Percentiles rank a stretch among this genome's conserved stretches.
Evolutionary conservation across 2,797 vertebrate genomes (phyloP).

Genomic region (Artibeus lituratus): DNA sequence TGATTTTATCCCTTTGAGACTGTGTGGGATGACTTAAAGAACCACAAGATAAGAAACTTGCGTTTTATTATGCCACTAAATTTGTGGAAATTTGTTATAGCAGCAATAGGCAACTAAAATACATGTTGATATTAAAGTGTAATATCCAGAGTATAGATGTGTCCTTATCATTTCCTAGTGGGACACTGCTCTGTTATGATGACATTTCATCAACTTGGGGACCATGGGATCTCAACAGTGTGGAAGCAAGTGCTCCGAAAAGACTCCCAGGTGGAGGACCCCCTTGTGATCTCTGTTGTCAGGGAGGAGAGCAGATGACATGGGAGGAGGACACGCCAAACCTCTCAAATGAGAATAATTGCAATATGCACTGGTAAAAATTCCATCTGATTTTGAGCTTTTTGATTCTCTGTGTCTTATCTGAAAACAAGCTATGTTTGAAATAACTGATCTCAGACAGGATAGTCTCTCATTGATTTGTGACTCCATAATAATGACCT

Average conservation of each 20-base stretch:
- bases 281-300: background rate
- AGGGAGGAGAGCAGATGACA: constrained; percentile 12
- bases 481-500: constrained; percentile 63
- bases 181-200: background rate
- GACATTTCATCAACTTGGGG: background rate
- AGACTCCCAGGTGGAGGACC: background rate
- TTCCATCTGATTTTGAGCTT: constrained; percentile 57
- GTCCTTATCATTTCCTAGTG: background rate
- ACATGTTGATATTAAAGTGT: too few relatives aligned
- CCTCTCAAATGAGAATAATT: constrained; percentile 34
- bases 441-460: constrained; percentile 73
- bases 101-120: background rate
- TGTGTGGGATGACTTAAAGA: background rate
- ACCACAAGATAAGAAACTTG: background rate
- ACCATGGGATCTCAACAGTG: rapidly evolving
- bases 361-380: constrained; percentile 24
- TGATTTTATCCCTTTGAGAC: background rate
- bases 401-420: constrained; percentile 66
- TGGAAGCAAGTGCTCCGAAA: background rate
- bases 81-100: background rate
- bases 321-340: background rate
- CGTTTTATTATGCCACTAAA: too few relatives aligned
- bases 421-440: constrained; percentile 72
- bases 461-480: constrained; percentile 73
- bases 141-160: background rate